These are phyloP conservation scores for Heliconius hewitsoni DNA, from an alignment of 1,140 invertebrate genomes.

Conservation along the genomic window DNA sequence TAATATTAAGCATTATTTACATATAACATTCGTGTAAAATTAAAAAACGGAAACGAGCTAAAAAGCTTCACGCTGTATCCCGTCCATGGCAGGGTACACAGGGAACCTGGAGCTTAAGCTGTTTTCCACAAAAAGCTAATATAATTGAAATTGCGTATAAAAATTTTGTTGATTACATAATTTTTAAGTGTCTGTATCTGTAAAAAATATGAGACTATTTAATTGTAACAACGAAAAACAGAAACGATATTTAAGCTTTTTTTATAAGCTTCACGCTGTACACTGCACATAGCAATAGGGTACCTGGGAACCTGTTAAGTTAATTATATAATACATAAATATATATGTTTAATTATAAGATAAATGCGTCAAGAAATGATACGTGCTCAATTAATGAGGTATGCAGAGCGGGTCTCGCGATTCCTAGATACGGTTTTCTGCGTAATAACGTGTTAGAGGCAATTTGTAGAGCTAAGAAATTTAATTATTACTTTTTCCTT, in stretches of 20 bases:
- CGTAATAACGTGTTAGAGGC: conserved; percentile 4
- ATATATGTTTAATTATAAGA: neutral
- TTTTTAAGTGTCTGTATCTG: neutral
- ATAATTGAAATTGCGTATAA: neutral
- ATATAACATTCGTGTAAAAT: neutral
- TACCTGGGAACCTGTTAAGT: no score
- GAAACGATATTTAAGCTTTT: no score
- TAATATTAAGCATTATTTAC: neutral
- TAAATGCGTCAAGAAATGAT: conserved; percentile 13
- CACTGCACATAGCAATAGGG: no score
- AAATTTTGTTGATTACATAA: neutral
- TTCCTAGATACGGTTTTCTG: neutral
- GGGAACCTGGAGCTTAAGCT: no score
- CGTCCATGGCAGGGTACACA: no score
- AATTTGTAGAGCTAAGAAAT: conserved; percentile 6
- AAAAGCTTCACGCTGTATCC: neutral
- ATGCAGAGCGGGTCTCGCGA: neutral
- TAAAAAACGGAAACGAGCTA: neutral
- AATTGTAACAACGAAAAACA: no score
- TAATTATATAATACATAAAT: neutral
- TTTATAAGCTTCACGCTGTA: no score
- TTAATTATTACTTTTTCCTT: conserved; percentile 2
- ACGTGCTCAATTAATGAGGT: neutral
- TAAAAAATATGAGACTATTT: no score
- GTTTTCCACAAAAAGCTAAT: neutral